phyloP scores from a whole-genome alignment of 2,888 invertebrate species.

The Lordiphosa fenestrarum region DNA sequence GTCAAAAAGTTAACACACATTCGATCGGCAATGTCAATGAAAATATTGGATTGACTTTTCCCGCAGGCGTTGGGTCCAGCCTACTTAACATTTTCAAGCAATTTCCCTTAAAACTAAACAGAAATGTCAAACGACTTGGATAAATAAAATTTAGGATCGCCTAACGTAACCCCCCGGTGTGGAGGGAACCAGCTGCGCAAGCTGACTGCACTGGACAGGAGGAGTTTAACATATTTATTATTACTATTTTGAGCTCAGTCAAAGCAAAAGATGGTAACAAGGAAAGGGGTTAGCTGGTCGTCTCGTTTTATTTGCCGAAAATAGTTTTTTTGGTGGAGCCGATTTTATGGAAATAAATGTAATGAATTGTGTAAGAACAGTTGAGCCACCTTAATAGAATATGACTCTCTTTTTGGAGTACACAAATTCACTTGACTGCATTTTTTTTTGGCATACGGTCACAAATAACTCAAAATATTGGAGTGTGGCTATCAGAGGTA shows the following conservation, averaged over 20 bases:
- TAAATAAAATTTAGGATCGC: slow-evolving; percentile 41
- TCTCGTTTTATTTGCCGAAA: no score
- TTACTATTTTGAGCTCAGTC: slow-evolving; percentile 8
- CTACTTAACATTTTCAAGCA: slow-evolving; percentile 46
- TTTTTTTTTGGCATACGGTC: no score
- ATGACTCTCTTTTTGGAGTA: no score
- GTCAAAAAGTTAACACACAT: slow-evolving; percentile 66
- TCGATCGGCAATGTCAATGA: slow-evolving; percentile 57
- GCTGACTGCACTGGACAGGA: slow-evolving; percentile 8
- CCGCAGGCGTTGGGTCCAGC: slow-evolving; percentile 30
- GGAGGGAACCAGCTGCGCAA: slow-evolving; percentile 30
- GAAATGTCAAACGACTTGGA: slow-evolving; percentile 45
- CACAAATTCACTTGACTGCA: no score
- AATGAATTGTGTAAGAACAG: no score
- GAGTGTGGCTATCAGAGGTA: no score
- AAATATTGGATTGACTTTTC: slow-evolving; percentile 50
- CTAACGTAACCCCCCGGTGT: slow-evolving; percentile 28
- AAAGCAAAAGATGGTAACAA: not conserved
- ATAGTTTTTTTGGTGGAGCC: no score
- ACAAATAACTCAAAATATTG: no score
- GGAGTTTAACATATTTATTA: slow-evolving; percentile 41
- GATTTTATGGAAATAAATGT: no score
- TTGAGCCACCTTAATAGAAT: no score
- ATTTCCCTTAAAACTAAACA: slow-evolving; percentile 43
- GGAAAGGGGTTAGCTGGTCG: not conserved